A percentile compares a stretch with the other conserved stretches of the same genome.
These are phyloP conservation scores for Trachymyrmex septentrionalis DNA, from an alignment of 1,140 invertebrate species.

Conservation along the genomic window DNA sequence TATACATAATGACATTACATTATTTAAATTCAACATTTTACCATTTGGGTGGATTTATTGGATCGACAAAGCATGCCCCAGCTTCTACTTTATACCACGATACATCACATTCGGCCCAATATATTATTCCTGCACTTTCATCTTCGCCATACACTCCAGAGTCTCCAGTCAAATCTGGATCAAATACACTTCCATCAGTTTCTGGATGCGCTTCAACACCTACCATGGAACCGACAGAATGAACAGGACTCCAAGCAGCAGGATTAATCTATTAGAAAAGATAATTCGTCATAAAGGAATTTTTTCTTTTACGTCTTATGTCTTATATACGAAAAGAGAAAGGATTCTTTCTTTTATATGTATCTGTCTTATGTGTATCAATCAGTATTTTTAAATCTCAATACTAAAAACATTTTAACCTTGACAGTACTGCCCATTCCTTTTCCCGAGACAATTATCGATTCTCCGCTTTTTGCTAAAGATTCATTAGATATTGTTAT, in stretches of 20 bases:
- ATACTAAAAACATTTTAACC: conserved; percentile 68
- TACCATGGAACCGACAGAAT: conserved; percentile 92
- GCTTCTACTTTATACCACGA: conserved; percentile 93
- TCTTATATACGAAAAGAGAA: too few species aligned
- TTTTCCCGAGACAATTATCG: conserved; percentile 83
- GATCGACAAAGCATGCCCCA: conserved; percentile 92
- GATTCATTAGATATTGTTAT: conserved; percentile 86
- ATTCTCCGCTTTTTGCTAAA: conserved; percentile 84
- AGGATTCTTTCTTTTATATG: too few species aligned
- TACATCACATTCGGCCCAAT: conserved; percentile 92
- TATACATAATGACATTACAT: background rate
- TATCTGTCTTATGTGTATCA: too few species aligned
- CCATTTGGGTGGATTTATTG: conserved; percentile 92
- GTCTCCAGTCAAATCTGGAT: conserved; percentile 89
- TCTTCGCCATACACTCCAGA: conserved; percentile 93
- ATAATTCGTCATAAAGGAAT: conserved; percentile 16
- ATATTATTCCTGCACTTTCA: conserved; percentile 89
- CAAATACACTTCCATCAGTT: conserved; percentile 92
- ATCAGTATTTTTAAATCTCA: background rate
- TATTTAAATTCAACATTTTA: conserved; percentile 77
- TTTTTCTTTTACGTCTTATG: background rate
- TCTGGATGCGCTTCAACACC: conserved; percentile 93
- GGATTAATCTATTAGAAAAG: conserved; percentile 87
- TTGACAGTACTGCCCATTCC: conserved; percentile 85
- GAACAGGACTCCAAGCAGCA: conserved; percentile 93